Conservation (phyloP, 53 echinoderm and acorn worm genomes). For the Glandiceps talaboti region DNA sequence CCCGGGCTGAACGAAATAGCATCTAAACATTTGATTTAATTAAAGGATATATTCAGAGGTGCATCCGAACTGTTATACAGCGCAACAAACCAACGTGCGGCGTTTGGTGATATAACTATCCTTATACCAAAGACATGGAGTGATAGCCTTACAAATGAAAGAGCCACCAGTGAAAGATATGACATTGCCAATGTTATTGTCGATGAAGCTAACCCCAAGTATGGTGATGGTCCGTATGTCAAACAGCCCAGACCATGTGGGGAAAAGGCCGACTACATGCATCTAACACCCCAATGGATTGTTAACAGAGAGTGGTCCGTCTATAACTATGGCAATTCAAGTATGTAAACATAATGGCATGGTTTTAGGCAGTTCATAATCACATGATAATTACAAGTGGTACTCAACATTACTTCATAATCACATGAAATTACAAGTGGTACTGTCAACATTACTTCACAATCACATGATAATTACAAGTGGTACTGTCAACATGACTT, state of each 20-base stretch:
- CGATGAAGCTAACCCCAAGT: constrained; percentile 6
- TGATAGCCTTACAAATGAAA: constrained; percentile 4
- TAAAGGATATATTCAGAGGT: constrained; percentile 21
- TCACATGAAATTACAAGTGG: no score
- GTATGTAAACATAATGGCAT: no score
- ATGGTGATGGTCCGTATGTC: constrained; percentile 35
- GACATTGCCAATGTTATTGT: constrained; percentile 13
- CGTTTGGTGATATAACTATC: constrained; percentile 26
- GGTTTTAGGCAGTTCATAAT: no score
- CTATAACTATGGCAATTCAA: no score
- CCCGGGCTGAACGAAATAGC: no score
- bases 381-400: no score
- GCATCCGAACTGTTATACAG: constrained; percentile 25
- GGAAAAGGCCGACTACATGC: constrained; percentile 41
- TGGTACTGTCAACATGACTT: no score
- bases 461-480: no score
- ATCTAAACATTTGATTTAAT: no score
- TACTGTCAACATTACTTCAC: no score
- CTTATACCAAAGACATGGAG: constrained; percentile 28
- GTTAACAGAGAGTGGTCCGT: constrained; percentile 1
- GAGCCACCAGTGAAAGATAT: constrained; percentile 8
- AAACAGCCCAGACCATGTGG: constrained; percentile 52
- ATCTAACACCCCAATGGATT: constrained; percentile 30
- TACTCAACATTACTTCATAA: no score
- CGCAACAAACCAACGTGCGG: constrained; percentile 22